phyloP scores from a whole-genome alignment of 2,888 invertebrate species.

The Phortica magna region DNA sequence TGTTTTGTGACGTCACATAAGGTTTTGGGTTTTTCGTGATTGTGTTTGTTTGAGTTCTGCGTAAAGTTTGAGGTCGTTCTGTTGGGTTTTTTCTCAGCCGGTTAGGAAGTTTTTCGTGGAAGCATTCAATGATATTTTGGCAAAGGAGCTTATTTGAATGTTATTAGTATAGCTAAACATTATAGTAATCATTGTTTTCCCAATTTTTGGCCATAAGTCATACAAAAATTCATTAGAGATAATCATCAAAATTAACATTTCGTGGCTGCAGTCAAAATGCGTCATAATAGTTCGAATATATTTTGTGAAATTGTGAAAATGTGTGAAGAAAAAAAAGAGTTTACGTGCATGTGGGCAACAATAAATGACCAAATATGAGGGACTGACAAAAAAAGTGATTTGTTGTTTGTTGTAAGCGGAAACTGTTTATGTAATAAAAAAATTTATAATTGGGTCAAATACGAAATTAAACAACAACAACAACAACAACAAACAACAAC shows the following conservation, averaged over 20 bases:
- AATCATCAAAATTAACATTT: neutral
- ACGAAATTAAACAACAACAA: neutral
- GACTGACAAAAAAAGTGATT: neutral
- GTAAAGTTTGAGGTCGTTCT: slow-evolving; percentile 53
- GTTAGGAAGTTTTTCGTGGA: neutral
- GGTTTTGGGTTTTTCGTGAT: slow-evolving; percentile 38
- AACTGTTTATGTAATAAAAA: slow-evolving; percentile 29
- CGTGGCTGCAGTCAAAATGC: neutral
- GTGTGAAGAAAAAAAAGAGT: neutral
- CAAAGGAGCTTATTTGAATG: too few relatives aligned
- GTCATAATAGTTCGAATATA: slow-evolving; percentile 14
- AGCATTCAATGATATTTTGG: too few relatives aligned
- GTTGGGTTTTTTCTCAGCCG: neutral
- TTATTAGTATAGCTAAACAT: too few relatives aligned
- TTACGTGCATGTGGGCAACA: slow-evolving; percentile 28
- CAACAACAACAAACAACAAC: neutral
- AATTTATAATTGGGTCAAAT: slow-evolving; percentile 25
- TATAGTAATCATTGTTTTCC: too few relatives aligned
- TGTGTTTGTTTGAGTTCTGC: slow-evolving; percentile 52
- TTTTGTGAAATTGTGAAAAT: slow-evolving; percentile 6
- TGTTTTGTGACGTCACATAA: slow-evolving; percentile 35
- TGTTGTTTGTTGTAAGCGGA: neutral
- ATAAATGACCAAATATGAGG: slow-evolving; percentile 28
- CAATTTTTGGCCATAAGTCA: neutral
- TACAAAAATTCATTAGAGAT: neutral